A percentile compares a stretch with the other conserved stretches of the same genome.
phyloP scores from a whole-genome alignment of 2,888 invertebrate genomes.

The Dendrolimus pini region DNA sequence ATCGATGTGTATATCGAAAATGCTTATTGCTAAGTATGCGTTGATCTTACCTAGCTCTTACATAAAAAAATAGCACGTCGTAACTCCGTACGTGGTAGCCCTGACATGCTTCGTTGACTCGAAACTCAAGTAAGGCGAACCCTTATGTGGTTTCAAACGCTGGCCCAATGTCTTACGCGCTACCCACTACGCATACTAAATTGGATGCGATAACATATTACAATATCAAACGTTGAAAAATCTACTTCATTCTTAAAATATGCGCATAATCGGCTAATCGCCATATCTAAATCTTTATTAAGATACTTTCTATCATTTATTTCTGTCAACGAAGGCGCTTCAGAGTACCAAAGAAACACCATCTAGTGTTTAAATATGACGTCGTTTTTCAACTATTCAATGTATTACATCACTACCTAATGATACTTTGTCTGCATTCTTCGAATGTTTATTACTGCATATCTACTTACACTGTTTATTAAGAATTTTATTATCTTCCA shows the following conservation, averaged over 20 bases:
- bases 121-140: slow-evolving; percentile 48
- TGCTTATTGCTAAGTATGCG: slow-evolving; percentile 19
- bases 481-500: slow-evolving; percentile 44
- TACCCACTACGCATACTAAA: slow-evolving; percentile 24
- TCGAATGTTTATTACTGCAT: slow-evolving; percentile 25
- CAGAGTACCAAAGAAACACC: not conserved
- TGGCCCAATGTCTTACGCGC: slow-evolving; percentile 32
- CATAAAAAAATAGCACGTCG: slow-evolving; percentile 57
- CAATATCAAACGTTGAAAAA: slow-evolving; percentile 18
- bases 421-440: slow-evolving; percentile 27
- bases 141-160: slow-evolving; percentile 43
- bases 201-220: slow-evolving; percentile 21
- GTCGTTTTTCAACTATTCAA: slow-evolving; percentile 11
- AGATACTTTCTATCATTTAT: slow-evolving; percentile 28
- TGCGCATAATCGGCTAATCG: slow-evolving; percentile 17
- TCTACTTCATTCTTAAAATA: slow-evolving; percentile 22
- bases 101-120: slow-evolving; percentile 62
- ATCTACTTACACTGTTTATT: slow-evolving; percentile 32
- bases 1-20: too few relatives aligned
- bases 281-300: slow-evolving; percentile 19
- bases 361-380: slow-evolving; percentile 1
- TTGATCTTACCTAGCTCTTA: slow-evolving; percentile 28
- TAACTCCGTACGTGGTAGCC: slow-evolving; percentile 55
- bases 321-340: slow-evolving; percentile 5
- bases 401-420: slow-evolving; percentile 31